Evolutionary conservation across 2,113 vertebrate genomes (phyloP), one percentile per base, ranked within the genome.

Genomic region (Tragelaphus imberbis): DNA sequence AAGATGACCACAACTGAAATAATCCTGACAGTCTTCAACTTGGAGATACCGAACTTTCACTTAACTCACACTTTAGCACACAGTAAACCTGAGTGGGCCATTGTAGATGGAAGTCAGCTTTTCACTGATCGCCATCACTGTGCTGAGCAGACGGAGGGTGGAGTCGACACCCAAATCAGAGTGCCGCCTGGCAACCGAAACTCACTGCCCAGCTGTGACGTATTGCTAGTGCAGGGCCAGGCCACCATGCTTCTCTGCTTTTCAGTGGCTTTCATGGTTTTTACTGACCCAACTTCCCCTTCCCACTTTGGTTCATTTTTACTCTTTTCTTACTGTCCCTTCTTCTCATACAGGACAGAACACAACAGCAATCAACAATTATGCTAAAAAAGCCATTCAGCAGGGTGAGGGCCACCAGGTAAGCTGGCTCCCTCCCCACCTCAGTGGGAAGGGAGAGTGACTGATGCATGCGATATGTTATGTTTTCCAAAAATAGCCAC

Each of bases 191-290:
- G 7, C 49, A 30, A 13, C 5, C 28, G 4, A 17, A 36, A 79
- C 23, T 27, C 53, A n/a, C 36, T 3, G 49, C 33, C 0, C n/a
- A 23, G 33, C 28, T 2, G 27, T 1, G 13, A 59, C 7, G 28
- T 7, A 59, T 0, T 10, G 80, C 63, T 28, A 1, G 9, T 0
- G 23, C 1, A 23, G 23, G 36, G 65, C 44, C 4, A 19, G 71
- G 59, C 59, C 68, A 30, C 36, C 5, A n/a, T 2, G 40, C 23
- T 71, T 82, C 71, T 14, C 33, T 3, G 40, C 11, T 40, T 44
- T 36, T 59, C 79, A 82, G 33, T 30, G 47, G 47, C n/a, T 84
- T 81, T 61, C 15, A 28, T 0, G 7, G 21, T 49, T 40, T 21
- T 44, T 30, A 55, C 44, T 9, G 15, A 63, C 33, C 13, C 59